These are phyloP conservation scores for Chionomys nivalis DNA, from an alignment of 2,113 vertebrate genomes.

Conservation along the genomic window DNA sequence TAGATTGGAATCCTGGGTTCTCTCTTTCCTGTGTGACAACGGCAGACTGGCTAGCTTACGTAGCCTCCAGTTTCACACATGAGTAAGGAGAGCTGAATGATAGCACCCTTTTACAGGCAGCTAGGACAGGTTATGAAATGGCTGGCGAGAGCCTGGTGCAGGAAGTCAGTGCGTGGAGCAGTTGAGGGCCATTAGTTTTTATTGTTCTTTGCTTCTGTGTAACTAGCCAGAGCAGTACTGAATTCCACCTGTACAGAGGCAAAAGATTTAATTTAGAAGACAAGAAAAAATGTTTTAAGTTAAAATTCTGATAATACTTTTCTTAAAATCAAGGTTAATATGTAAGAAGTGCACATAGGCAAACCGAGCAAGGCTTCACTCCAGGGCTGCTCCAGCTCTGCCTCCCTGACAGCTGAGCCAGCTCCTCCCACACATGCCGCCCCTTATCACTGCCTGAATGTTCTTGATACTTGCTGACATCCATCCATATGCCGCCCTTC, in stretches of 20 bases:
- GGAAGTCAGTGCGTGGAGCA: background rate
- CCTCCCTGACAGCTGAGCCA: background rate
- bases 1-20: background rate
- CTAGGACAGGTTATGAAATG: background rate
- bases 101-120: background rate
- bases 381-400: background rate
- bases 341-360: background rate
- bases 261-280: background rate
- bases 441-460: background rate
- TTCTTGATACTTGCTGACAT: conserved; percentile 53
- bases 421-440: conserved; percentile 4
- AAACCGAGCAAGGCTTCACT: background rate
- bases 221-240: background rate
- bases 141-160: background rate
- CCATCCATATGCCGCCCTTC: conserved; percentile 40
- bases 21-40: background rate
- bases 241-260: background rate
- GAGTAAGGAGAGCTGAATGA: background rate
- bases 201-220: background rate
- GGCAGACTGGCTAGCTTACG: background rate
- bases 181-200: background rate
- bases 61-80: background rate
- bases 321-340: background rate
- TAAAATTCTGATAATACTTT: background rate
- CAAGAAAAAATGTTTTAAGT: background rate